phyloP scores from a whole-genome alignment of 2,888 invertebrate genomes.

The Eretmocerus hayati region DNA sequence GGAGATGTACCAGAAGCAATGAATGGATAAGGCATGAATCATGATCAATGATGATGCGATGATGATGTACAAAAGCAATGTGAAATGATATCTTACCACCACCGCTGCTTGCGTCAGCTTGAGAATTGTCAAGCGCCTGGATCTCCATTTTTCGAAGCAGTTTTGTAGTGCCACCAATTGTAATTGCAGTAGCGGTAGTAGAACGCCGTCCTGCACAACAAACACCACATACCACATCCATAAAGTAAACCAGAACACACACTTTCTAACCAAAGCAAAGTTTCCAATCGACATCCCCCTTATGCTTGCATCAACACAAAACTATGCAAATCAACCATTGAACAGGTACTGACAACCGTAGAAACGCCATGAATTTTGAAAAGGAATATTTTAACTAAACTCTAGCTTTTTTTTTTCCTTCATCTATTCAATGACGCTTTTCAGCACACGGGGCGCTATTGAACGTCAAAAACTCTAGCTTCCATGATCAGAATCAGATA shows the following conservation, averaged over 20 bases:
- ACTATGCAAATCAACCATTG: too few relatives aligned
- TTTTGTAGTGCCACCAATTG: constrained; percentile 35
- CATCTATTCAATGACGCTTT: too few relatives aligned
- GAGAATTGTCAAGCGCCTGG: constrained; percentile 43
- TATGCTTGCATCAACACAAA: too few relatives aligned
- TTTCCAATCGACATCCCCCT: too few relatives aligned
- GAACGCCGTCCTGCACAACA: constrained; percentile 43
- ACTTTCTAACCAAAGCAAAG: constrained; percentile 2
- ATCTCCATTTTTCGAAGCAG: constrained; percentile 43
- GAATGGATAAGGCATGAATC: too few relatives aligned
- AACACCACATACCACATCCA: constrained; percentile 39
- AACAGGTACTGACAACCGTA: too few relatives aligned
- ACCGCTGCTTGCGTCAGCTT: constrained; percentile 39
- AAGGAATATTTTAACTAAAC: too few relatives aligned
- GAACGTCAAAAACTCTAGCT: too few relatives aligned
- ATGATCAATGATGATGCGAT: constrained; percentile 24
- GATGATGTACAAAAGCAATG: constrained; percentile 7
- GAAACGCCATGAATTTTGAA: too few relatives aligned
- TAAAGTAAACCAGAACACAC: constrained; percentile 33
- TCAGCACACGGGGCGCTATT: too few relatives aligned
- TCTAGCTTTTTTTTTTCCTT: too few relatives aligned
- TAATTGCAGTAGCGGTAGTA: constrained; percentile 35
- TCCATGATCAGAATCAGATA: too few relatives aligned
- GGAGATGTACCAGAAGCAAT: background rate
- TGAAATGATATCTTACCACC: constrained; percentile 37